Conservation (phyloP, 2,113 vertebrate species). For the Microcebus tavaratra region DNA sequence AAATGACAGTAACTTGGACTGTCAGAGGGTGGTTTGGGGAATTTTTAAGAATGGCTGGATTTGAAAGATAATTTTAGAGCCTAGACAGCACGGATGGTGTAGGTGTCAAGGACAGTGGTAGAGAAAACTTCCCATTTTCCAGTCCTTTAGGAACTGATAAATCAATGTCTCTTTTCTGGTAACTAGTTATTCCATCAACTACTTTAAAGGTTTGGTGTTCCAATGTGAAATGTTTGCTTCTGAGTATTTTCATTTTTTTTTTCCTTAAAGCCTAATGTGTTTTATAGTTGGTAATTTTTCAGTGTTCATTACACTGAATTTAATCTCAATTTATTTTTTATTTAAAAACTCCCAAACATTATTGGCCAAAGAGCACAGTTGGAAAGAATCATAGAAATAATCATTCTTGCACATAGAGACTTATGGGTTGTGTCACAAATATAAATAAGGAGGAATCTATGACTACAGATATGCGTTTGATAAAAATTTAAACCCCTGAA, state of each 20-base stretch:
- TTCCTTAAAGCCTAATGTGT: background rate
- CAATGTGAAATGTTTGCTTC: background rate
- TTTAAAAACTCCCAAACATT: background rate
- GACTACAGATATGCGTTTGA: background rate
- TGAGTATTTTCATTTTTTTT: background rate
- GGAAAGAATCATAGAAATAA: background rate
- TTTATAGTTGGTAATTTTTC: background rate
- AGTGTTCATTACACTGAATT: background rate
- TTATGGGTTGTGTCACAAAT: background rate
- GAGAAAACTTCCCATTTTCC: background rate
- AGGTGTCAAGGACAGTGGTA: no score
- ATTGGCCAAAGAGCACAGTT: background rate
- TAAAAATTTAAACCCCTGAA: background rate
- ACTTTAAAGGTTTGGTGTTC: background rate
- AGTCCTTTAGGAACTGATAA: background rate
- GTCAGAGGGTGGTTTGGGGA: background rate
- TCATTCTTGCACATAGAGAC: background rate
- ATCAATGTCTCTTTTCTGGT: background rate
- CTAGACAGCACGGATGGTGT: background rate
- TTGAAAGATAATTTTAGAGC: background rate
- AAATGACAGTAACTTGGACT: background rate
- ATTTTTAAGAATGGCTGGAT: background rate
- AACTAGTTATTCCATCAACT: background rate
- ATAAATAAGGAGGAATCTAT: background rate
- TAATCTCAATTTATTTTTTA: background rate